Base-by-base conservation (phyloP, 2,888 invertebrate species). In the Bimastos eiseni region DNA sequence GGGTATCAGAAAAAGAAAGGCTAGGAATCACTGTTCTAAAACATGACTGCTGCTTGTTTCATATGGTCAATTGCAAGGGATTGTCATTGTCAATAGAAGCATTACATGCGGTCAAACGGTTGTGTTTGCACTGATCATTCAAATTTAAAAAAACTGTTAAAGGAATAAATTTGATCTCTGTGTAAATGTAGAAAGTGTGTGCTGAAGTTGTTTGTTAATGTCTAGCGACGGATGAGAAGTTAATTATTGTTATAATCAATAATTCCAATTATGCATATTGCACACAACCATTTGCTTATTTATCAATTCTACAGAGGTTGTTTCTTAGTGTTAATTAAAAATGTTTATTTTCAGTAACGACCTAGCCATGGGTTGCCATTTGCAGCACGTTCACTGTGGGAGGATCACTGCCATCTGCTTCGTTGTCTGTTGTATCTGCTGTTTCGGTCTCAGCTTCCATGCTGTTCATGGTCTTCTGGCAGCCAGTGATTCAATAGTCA, bases 341-440 rank as follows among this genome's bases (percentile, higher is more conserved):
- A 17, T 13, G 30, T 36, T 33, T 34, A 19, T 36, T 36, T 36
- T 36, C 37, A 36, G 15, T 86, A 86, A 6, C 24, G 37, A 86
- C 34, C 19, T 8, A 36, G 36, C 36, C 34, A 86, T 86, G 86
- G 86, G 86, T 86, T 86, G 86, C 86, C 86, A 36, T 21, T 86
- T 8, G 36, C 86, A 36, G 86, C 86, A 86, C 37, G 6, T 36
- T 86, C 86, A 34, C 37, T 37, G 34, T 17, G 36, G n/a, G 37
- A 36, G n/a, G 37, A 36, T 86, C 86, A 36, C n/a, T 34, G n/a
- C n/a, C 8, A 86, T 86, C 37, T 34, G 36, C 36, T 34, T 86
- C 24, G 13, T 86, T 86, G 86, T 86, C 86, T 86, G 86, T 37
- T 86, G 11, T 36, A 34, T 84, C 86, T 86, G 86, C n/a, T 70